Evolutionary conservation across 1,140 invertebrate genomes (phyloP), one percentile per base, ranked within the genome.

Genomic region (Drosophila rufa): DNA sequence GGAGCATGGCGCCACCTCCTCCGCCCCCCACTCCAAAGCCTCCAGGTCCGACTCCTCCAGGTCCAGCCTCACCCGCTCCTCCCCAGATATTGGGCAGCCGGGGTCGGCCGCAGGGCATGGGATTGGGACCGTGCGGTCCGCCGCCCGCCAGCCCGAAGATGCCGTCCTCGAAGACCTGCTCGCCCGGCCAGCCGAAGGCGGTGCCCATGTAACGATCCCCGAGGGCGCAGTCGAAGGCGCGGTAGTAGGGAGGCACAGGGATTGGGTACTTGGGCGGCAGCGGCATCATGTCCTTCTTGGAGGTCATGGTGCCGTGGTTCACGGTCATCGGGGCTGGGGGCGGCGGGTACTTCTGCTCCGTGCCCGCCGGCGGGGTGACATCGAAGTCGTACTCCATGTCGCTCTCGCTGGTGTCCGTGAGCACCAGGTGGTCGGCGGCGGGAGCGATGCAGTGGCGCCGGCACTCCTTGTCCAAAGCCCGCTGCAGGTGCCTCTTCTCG

Each of bases 321-420:
- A 66, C 30, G 2, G 48, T 46, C 40, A 45, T 43, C 0, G 75
- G 68, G 5, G 70, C 66, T 3, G 68, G 64, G 0, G 50, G 48
- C 1, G 25, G 48, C 4, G 22, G 19, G 0, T 17, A 50, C 3
- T 62, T 58, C 6, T 67, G 91, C 25, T 77, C 53, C 2, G 76
- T 58, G 9, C 75, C 80, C 0, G 71, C 74, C 3, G 91, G 86
- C 9, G 92, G 86, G 15, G 86, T 84, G 12, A 93, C 84, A 57
- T 91, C 76, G 15, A 93, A 78, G 60, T 93, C 76, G 33, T 76
- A 92, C 47, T 93, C 91, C 66, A 83, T 65, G 25, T 93, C 92
- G 30, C 81, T 87, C 3, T 92, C 92, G n/a, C 78, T 92, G 40
- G 91, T 91, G 6, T 93, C 92, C 0, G 80, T 91, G 0, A 93